These are phyloP conservation scores for Nomada fabriciana DNA, from an alignment of 2,888 invertebrate genomes.

Conservation along the genomic window DNA sequence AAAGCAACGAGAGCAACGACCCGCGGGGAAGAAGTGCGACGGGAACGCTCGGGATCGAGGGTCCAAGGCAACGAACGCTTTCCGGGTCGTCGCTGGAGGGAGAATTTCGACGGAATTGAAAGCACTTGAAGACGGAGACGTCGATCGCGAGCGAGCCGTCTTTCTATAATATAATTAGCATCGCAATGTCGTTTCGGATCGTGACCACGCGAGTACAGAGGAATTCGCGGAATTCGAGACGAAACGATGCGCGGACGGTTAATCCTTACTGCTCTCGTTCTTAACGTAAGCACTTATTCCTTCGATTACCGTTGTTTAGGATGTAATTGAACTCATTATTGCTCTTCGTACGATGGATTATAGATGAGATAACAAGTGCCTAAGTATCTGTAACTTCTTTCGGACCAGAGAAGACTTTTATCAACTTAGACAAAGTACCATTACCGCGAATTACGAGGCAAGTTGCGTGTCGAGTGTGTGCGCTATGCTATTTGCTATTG, in stretches of 20 bases:
- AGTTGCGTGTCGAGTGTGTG: conserved; percentile 62
- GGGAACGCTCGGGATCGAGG: neutral
- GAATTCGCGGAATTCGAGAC: conserved; percentile 9
- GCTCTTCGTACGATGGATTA: conserved; percentile 78
- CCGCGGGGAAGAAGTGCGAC: neutral
- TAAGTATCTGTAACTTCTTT: conserved; percentile 84
- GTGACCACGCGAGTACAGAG: neutral
- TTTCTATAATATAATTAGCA: no score
- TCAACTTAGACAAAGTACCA: conserved; percentile 80
- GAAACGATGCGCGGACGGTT: conserved; percentile 20
- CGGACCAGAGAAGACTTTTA: conserved; percentile 84
- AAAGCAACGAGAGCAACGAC: conserved; percentile 58
- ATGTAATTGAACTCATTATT: conserved; percentile 72
- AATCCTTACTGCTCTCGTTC: conserved; percentile 58
- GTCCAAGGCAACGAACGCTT: neutral
- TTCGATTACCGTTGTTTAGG: conserved; percentile 63
- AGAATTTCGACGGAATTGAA: conserved; percentile 31
- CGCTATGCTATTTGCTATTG: conserved; percentile 52
- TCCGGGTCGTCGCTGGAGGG: neutral
- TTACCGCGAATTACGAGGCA: conserved; percentile 71
- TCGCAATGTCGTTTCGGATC: no score
- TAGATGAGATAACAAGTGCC: conserved; percentile 83
- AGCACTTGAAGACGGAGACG: neutral
- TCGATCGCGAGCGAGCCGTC: neutral
- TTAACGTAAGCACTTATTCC: conserved; percentile 60